A percentile compares a stretch with the other conserved stretches of the same genome.
Conservation (phyloP, 1,140 invertebrate genomes). For the Glossosoma conforme region DNA sequence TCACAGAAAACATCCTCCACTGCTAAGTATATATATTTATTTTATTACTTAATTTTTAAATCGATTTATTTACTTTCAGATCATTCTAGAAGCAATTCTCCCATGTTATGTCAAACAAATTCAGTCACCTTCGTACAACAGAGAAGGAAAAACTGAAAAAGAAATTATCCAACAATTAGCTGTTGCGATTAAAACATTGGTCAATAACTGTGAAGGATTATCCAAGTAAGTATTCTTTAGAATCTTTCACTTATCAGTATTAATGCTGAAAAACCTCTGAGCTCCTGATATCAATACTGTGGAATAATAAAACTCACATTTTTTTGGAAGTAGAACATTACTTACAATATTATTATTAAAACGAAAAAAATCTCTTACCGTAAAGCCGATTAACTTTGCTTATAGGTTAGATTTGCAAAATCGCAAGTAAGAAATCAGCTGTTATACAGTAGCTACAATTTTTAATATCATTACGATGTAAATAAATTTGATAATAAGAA, state of each 20-base stretch:
- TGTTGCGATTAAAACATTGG: constrained; percentile 90
- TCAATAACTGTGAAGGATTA: constrained; percentile 93
- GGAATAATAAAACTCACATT: too few species aligned
- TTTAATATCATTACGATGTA: too few species aligned
- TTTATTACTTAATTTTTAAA: background rate
- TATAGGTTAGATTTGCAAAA: too few species aligned
- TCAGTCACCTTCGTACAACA: constrained; percentile 80
- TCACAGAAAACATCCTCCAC: constrained; percentile 2
- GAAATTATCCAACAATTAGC: constrained; percentile 94
- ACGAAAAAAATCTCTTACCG: background rate
- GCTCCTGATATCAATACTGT: too few species aligned
- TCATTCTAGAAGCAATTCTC: constrained; percentile 92
- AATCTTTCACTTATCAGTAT: too few species aligned
- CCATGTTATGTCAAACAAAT: constrained; percentile 93
- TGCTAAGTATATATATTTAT: background rate
- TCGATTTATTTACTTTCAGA: constrained; percentile 55
- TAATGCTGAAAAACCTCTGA: too few species aligned
- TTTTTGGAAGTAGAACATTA: too few species aligned
- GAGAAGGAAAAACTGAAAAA: constrained; percentile 83
- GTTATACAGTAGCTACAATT: too few species aligned
- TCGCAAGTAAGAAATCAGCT: too few species aligned
- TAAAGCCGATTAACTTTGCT: too few species aligned
- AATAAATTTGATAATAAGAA: too few species aligned
- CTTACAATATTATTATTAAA: too few species aligned
- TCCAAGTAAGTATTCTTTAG: constrained; percentile 85